Base-by-base conservation (phyloP, 1,140 invertebrate species). In the Heliothis subflexa region DNA sequence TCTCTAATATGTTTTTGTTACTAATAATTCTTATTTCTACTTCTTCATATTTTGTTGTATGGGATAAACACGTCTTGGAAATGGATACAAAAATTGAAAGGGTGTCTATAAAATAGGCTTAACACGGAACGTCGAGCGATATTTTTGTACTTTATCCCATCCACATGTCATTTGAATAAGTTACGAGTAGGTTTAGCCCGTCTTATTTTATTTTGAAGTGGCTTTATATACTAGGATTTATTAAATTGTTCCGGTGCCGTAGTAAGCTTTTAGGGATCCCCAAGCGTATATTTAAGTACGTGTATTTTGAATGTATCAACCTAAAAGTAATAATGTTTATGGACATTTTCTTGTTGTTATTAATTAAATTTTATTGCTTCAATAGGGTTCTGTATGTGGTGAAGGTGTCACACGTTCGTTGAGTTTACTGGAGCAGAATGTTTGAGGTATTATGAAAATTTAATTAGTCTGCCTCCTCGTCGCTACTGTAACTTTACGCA, bases 371-470 rank as follows among this genome's bases (percentile, higher is more conserved):
- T 64, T 1, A 25, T 14, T 14, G 12, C 47, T 52, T 47, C 50
- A 55, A 45, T 18, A 72, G 11, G 54, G 52, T 18, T 61, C 54
- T 55, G 55, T 62, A 73, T 66, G 78, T 40, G 49, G 70, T 25
- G 66, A 49, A 14, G 52, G 54, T 66, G 71, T 52, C 33, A 64
- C 72, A 61, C 45, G 74, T 78, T 81, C 75, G 79, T 85, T 84
- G 80, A 77, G 78, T 79, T 83, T 78, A 74, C 74, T 81, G 70
- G 79, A 79, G 81, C 25, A 78, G 78, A 82, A 82, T 81, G 78
- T 82, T 86, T 80, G 78, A 78, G 80, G 81, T 80, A 82, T 84
- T 84, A 83, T 86, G 85, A 84, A 86, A 86, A 86, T 86, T 84
- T 83, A 83, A 86, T 86, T 86, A 84, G 83, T 81, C 77, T 82